Base-by-base conservation (phyloP, 2,113 vertebrate species). In the Chunga burmeisteri region DNA sequence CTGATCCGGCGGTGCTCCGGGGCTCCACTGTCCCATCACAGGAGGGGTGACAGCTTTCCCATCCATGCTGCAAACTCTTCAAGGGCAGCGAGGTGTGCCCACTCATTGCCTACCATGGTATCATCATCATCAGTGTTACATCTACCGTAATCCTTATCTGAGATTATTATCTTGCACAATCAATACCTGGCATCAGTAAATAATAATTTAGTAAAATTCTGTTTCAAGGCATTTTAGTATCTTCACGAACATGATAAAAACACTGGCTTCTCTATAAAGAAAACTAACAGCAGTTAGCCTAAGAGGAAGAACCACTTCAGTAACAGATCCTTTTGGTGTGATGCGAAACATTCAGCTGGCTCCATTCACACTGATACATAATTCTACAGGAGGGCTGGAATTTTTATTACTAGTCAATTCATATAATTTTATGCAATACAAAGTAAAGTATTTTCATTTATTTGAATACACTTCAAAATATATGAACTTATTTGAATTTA, bases 51-150 rank as follows among this genome's bases (percentile, higher is more conserved):
- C 34, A 44, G 49, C 21, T 44, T 40, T 26, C 70, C 63, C 5
- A 23, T 0, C 0, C 63, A 21, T 0, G 0, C 27, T 26, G 6
- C 21, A 49, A 8, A 10, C 15, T 40, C 53, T 44, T 9, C 23
- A 7, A 38, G 40, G 58, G 49, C 67, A 42, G 40, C 26, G 17
- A 68, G 5, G 6, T 21, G 17, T 0, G 0, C 26, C 23, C 8
- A 6, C 47, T 44, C n/a, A 32, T 25, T 0, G 26, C 29, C 46
- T 49, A 23, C 12, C 21, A 11, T 0, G 2, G 49, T 22, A 73
- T 3, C 46, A 61, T 0, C 30, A 72, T 0, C 52, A 50, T 2
- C 32, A 75, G 16, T 4, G 1, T 27, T 30, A 18, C 1, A 5
- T 13, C 15, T 18, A 30, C 6, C 0, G 0, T 4, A 61, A 61